A percentile compares a stretch with the other conserved stretches of the same genome.
Conservation (phyloP, 2,888 invertebrate genomes). For the Cephus pygmeus region DNA sequence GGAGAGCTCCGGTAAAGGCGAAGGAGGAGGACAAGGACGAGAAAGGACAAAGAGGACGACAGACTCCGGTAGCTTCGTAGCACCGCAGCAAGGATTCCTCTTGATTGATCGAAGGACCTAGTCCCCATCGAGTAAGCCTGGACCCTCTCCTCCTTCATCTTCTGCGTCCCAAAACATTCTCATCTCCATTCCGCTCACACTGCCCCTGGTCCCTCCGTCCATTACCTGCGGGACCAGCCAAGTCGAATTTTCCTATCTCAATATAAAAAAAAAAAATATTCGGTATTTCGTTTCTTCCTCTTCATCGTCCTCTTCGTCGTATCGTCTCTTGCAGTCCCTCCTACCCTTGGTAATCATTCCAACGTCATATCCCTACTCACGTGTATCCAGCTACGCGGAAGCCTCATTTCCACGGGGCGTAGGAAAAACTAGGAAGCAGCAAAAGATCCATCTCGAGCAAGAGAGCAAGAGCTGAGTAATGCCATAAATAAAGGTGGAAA, state of each 20-base stretch:
- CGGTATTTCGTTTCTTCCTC: background rate
- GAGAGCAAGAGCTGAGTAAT: conserved; percentile 35
- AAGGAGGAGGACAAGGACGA: conserved; percentile 27
- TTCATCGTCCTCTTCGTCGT: background rate
- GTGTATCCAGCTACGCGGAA: background rate
- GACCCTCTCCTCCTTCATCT: conserved; percentile 14
- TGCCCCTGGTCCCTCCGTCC: background rate
- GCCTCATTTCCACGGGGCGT: background rate
- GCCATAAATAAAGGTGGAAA: conserved; percentile 49
- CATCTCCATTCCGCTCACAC: background rate
- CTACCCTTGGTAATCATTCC: background rate
- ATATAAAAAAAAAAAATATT: background rate
- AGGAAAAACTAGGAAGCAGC: conserved; percentile 26
- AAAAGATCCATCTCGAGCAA: conserved; percentile 51
- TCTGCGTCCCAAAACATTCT: background rate
- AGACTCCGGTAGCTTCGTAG: background rate
- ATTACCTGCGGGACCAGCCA: background rate
- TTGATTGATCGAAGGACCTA: conserved; percentile 48
- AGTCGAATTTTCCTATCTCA: background rate
- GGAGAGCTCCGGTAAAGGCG: conserved; percentile 21
- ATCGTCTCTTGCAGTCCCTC: background rate
- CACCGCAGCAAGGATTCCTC: conserved; percentile 34
- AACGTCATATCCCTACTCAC: background rate
- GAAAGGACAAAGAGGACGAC: background rate
- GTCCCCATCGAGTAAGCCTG: conserved; percentile 27